Evolutionary conservation across 2,113 vertebrate species (phyloP).

Genomic region (Pavo muticus): DNA sequence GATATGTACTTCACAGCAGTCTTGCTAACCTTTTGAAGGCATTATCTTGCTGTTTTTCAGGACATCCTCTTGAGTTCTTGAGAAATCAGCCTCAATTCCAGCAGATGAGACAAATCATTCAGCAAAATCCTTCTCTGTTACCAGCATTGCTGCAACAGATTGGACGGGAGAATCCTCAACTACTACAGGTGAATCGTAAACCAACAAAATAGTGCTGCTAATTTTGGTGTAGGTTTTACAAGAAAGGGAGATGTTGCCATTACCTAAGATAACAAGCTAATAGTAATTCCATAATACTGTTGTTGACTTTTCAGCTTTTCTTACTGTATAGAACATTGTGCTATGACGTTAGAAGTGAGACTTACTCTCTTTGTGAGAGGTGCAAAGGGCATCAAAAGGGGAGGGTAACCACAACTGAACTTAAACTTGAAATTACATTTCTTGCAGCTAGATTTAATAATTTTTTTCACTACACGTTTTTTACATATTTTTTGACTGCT

Average conservation of each 20-base stretch:
- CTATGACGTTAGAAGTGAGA: neutral
- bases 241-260: neutral
- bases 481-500: neutral
- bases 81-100: conserved; percentile 96
- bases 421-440: neutral
- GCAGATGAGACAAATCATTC: conserved; percentile 97
- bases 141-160: conserved; percentile 95
- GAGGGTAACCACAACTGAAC: neutral
- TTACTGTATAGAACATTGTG: neutral
- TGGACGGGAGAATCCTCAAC: conserved; percentile 93
- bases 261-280: neutral
- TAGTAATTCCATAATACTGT: neutral
- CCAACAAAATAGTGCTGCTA: neutral
- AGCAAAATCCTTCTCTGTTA: conserved; percentile 93
- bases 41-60: conserved; percentile 67
- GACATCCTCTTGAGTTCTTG: conserved; percentile 93
- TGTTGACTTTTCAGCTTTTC: neutral
- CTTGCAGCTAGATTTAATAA: neutral
- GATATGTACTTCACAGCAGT: neutral
- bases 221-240: neutral
- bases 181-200: conserved; percentile 87
- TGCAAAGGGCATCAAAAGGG: neutral
- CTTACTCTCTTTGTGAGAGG: neutral
- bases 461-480: neutral
- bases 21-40: neutral